Percentiles rank a stretch among this genome's conserved stretches.
These are phyloP conservation scores for Sebastes fasciatus DNA, from an alignment of 2,113 vertebrate species.

Conservation along the genomic window DNA sequence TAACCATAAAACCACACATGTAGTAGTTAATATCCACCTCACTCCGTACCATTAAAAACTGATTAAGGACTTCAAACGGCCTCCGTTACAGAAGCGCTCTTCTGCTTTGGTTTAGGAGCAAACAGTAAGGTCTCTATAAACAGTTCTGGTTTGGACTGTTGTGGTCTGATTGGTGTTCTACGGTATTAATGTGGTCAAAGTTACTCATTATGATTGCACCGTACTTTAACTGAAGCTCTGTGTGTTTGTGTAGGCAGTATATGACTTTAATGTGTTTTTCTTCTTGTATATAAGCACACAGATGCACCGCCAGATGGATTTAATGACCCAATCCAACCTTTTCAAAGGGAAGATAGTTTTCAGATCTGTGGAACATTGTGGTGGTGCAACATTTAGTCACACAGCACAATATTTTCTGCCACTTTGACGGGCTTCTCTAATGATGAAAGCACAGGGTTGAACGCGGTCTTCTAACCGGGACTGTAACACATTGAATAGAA, in stretches of 20 bases:
- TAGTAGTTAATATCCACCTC: slow-evolving; percentile 77
- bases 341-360: slow-evolving; percentile 13
- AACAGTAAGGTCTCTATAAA: slow-evolving; percentile 74
- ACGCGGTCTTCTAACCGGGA: not conserved
- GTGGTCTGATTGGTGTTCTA: slow-evolving; percentile 64
- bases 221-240: slow-evolving; percentile 31
- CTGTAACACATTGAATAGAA: not conserved
- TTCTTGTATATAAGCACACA: slow-evolving; percentile 21
- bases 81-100: slow-evolving; percentile 68
- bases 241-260: slow-evolving; percentile 40
- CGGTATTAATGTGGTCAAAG: slow-evolving; percentile 70
- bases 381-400: slow-evolving; percentile 18
- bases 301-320: slow-evolving; percentile 18
- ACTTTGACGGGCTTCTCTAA: not conserved
- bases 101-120: slow-evolving; percentile 68
- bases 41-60: slow-evolving; percentile 73
- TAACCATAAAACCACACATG: slow-evolving; percentile 81
- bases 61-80: slow-evolving; percentile 80
- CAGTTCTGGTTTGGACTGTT: slow-evolving; percentile 66
- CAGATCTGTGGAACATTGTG: not conserved
- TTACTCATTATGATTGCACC: slow-evolving; percentile 51
- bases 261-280: slow-evolving; percentile 48
- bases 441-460: not conserved
- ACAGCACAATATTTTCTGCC: not conserved
- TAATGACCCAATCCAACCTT: slow-evolving; percentile 26